A percentile compares a stretch with the other conserved stretches of the same genome.
phyloP scores from a whole-genome alignment of 2,888 invertebrate species.

The Macaria notata region DNA sequence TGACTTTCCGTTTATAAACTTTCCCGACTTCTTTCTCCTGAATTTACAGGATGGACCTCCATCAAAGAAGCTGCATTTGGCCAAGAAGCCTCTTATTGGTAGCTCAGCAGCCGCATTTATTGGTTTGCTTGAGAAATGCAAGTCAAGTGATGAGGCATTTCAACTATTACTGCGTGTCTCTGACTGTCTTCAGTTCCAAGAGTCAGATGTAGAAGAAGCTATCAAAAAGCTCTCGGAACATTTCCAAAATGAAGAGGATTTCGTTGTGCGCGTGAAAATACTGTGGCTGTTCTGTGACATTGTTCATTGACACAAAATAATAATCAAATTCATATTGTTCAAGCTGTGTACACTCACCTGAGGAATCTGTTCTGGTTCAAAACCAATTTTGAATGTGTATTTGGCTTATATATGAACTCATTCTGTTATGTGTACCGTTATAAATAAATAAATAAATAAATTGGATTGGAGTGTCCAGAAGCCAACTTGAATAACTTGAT shows the following conservation, averaged over 20 bases:
- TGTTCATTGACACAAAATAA: too few relatives aligned
- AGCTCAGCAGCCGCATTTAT: slow-evolving; percentile 87
- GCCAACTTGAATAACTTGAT: slow-evolving; percentile 84
- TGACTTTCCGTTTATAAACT: too few relatives aligned
- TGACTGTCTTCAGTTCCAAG: slow-evolving; percentile 86
- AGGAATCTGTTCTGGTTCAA: too few relatives aligned
- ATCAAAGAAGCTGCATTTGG: slow-evolving; percentile 85
- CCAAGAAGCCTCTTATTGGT: slow-evolving; percentile 84
- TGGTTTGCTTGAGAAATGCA: slow-evolving; percentile 87
- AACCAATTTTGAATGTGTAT: too few relatives aligned
- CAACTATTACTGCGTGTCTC: slow-evolving; percentile 87
- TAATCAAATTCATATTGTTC: too few relatives aligned
- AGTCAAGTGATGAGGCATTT: slow-evolving; percentile 87
- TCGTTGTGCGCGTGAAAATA: slow-evolving; percentile 91
- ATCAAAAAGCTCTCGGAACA: slow-evolving; percentile 88
- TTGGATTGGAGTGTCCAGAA: slow-evolving; percentile 84
- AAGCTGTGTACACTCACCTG: too few relatives aligned
- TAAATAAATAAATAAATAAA: too few relatives aligned
- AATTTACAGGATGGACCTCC: slow-evolving; percentile 79
- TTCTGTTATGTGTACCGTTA: too few relatives aligned
- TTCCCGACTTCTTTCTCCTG: not conserved
- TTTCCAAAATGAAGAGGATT: slow-evolving; percentile 89
- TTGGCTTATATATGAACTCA: too few relatives aligned
- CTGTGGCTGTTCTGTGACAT: slow-evolving; percentile 88
- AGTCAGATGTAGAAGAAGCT: slow-evolving; percentile 83